Evolutionary conservation across 2,797 vertebrate species (phyloP).

Genomic region (Merluccius polli): DNA sequence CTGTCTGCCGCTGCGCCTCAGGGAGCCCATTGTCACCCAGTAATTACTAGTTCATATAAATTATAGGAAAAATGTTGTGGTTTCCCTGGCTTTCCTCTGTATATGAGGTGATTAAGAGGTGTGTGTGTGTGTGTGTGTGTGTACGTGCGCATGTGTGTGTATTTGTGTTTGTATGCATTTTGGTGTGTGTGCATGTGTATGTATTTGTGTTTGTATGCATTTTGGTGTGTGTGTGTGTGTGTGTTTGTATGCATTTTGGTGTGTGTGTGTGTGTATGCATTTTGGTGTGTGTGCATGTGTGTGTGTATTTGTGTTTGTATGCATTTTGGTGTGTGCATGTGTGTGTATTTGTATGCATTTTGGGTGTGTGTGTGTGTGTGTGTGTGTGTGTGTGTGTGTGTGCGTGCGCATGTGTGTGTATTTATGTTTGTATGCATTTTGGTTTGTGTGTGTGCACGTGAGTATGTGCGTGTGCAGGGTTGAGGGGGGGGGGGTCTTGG

Average conservation of each 20-base stretch:
- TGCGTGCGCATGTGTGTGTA: too few species aligned
- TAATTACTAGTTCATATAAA: constrained; percentile 74
- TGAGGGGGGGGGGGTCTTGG: constrained; percentile 56
- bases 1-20: constrained; percentile 51
- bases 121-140: too few species aligned
- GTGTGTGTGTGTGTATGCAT: too few species aligned
- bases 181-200: not conserved
- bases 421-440: not conserved
- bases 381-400: not conserved
- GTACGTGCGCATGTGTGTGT: not conserved
- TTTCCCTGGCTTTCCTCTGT: constrained; percentile 34
- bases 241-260: too few species aligned
- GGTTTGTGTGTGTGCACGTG: not conserved
- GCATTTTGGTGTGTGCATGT: constrained; percentile 18
- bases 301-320: not conserved
- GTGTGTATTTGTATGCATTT: not conserved
- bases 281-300: too few species aligned
- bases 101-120: too few species aligned
- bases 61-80: not conserved
- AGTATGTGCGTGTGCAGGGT: not conserved
- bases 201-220: constrained; percentile 18
- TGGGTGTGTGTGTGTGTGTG: not conserved
- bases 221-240: not conserved
- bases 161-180: constrained; percentile 4
- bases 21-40: constrained; percentile 68